Evolutionary conservation across 2,113 vertebrate genomes (phyloP).

Genomic region (Sorex araneus): DNA sequence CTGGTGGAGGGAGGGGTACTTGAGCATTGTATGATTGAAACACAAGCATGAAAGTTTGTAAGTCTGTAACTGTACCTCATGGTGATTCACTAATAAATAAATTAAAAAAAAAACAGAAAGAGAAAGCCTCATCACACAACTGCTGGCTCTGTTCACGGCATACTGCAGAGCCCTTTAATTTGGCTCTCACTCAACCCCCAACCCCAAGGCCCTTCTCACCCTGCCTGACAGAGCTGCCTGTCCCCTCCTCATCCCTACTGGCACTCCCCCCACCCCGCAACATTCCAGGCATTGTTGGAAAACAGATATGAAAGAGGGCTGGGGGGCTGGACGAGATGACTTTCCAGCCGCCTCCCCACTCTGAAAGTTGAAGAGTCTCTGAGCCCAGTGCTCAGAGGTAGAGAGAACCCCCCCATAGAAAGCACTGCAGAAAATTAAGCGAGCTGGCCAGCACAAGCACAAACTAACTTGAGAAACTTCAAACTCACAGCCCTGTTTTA

Average conservation of each 20-base stretch:
- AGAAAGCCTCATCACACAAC: conserved; percentile 16
- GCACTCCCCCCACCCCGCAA: conserved; percentile 61
- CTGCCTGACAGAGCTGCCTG: conserved; percentile 43
- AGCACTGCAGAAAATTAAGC: conserved; percentile 35
- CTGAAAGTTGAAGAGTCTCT: conserved; percentile 45
- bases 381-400: conserved; percentile 27
- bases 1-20: too few species aligned
- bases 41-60: too few species aligned
- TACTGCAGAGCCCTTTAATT: conserved; percentile 38
- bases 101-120: too few species aligned
- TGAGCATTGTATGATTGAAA: too few species aligned
- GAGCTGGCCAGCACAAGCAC: conserved; percentile 12
- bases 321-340: conserved; percentile 28
- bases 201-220: conserved; percentile 19
- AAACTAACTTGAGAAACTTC: conserved; percentile 43
- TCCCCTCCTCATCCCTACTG: conserved; percentile 37
- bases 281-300: conserved; percentile 70
- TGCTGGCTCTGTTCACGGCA: neutral
- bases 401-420: neutral
- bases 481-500: conserved; percentile 39
- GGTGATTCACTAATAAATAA: too few species aligned
- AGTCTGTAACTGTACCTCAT: too few species aligned
- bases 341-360: conserved; percentile 58
- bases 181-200: neutral
- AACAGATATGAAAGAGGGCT: conserved; percentile 58